These are phyloP conservation scores for Lethocerus indicus DNA, from an alignment of 1,140 invertebrate genomes.

Conservation along the genomic window DNA sequence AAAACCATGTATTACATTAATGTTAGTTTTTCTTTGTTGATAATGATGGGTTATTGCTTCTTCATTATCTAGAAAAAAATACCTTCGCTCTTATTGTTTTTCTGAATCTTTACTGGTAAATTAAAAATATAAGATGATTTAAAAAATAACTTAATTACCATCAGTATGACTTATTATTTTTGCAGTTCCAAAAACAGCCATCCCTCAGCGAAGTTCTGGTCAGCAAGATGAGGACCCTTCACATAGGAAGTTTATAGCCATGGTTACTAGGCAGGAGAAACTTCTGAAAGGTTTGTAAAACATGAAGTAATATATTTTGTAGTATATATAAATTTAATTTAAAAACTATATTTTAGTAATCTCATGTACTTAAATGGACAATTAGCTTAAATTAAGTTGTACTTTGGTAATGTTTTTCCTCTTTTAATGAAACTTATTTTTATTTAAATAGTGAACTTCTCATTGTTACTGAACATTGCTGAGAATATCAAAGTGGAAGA, in stretches of 20 bases:
- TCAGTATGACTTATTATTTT: not conserved
- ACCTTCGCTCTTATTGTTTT: not conserved
- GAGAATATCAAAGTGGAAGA: constrained; percentile 89
- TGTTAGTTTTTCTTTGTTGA: no score
- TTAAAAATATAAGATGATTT: no score
- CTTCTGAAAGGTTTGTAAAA: constrained; percentile 44
- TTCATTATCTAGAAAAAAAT: not conserved
- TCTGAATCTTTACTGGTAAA: no score
- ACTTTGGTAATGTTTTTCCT: not conserved
- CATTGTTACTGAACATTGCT: constrained; percentile 85
- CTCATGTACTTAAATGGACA: not conserved
- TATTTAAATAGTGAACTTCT: constrained; percentile 50
- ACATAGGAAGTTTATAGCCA: constrained; percentile 47
- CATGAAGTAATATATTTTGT: constrained; percentile 7
- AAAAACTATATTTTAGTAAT: not conserved
- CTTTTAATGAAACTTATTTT: constrained; percentile 2
- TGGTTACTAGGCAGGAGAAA: constrained; percentile 85
- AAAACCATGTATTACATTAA: no score
- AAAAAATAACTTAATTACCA: not conserved
- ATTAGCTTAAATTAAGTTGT: not conserved
- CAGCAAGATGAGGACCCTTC: constrained; percentile 22
- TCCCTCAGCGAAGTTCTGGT: constrained; percentile 4
- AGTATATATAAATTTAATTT: constrained; percentile 7
- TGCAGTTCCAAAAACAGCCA: constrained; percentile 8
- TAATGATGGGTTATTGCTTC: not conserved